Evolutionary conservation across 2,113 vertebrate species (phyloP), one percentile per base, ranked within the genome.

Genomic region (Dipodomys stephensi): DNA sequence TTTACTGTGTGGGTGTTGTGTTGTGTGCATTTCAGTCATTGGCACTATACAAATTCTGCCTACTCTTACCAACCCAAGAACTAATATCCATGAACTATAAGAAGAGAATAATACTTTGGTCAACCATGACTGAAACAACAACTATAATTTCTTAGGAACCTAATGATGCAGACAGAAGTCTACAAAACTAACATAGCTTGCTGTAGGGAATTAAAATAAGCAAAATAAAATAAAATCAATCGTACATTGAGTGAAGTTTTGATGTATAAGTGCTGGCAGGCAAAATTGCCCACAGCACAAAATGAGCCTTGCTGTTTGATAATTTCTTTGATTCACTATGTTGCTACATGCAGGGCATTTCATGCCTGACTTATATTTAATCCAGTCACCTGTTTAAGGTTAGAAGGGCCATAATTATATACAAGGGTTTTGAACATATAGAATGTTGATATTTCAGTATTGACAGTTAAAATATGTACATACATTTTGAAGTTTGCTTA

Each of bases 221-320:
- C 98, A 98, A 98, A 98, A 98, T 97, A 98, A 99, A 99, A 98
- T 97, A 98, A 98, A 98, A 98, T 98, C 97, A 98, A 98, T 98
- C 92, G 97, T 98, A 98, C 98, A 98, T 90, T 98, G 98, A 99
- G 98, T 98, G 98, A 98, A 98, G 98, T 98, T 98, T 98, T 98
- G 98, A 98, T 98, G 98, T 98, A 98, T 98, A 98, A 97, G 96
- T 98, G 97, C 96, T 98, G 98, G 98, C 98, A 98, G 98, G 96
- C 96, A 97, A 97, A 97, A 98, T 97, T 98, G 98, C 98, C 98
- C 97, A 97, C 88, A 98, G 98, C 98, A 97, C 94, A 96, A 97
- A 98, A 98, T 89, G 97, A 98, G 98, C 98, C 97, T 97, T 96
- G 98, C 98, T 94, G 97, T 98, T 98, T 98, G 98, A 98, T 98